Evolutionary conservation across 2,113 vertebrate species (phyloP).

Genomic region (Chauna torquata): DNA sequence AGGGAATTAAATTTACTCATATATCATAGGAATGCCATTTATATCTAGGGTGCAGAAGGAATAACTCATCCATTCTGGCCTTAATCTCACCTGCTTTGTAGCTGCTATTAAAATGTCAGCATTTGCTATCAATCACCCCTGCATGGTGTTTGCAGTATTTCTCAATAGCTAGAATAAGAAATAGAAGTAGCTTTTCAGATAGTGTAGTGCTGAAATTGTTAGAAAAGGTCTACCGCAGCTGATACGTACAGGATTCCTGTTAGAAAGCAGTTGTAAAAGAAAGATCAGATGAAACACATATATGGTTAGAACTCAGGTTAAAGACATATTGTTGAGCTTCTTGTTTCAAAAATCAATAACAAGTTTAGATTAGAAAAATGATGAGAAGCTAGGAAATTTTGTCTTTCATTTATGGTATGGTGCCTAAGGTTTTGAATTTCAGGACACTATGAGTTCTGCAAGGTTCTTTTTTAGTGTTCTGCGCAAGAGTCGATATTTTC

Average conservation of each 20-base stretch:
- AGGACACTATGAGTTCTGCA: not conserved
- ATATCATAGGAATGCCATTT: not conserved
- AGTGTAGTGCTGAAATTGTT: not conserved
- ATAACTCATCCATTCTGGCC: not conserved
- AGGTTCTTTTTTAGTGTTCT: not conserved
- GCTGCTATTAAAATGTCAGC: not conserved
- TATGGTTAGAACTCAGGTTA: not conserved
- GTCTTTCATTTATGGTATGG: not conserved
- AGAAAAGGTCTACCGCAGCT: not conserved
- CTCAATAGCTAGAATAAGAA: not conserved
- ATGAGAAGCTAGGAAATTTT: not conserved
- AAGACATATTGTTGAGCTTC: not conserved
- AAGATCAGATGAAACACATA: not conserved
- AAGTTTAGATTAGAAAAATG: not conserved
- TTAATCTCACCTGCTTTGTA: not conserved
- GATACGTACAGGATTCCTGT: not conserved
- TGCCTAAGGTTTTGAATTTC: not conserved
- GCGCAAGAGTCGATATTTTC: not conserved
- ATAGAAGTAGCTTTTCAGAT: not conserved
- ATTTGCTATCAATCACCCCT: not conserved
- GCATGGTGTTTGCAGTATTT: not conserved
- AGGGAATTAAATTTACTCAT: not conserved
- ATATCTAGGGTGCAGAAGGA: not conserved
- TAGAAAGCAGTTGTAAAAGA: not conserved
- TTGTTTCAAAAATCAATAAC: not conserved